Base-by-base conservation (phyloP, 1,140 invertebrate species). In the Zeugodacus cucurbitae region DNA sequence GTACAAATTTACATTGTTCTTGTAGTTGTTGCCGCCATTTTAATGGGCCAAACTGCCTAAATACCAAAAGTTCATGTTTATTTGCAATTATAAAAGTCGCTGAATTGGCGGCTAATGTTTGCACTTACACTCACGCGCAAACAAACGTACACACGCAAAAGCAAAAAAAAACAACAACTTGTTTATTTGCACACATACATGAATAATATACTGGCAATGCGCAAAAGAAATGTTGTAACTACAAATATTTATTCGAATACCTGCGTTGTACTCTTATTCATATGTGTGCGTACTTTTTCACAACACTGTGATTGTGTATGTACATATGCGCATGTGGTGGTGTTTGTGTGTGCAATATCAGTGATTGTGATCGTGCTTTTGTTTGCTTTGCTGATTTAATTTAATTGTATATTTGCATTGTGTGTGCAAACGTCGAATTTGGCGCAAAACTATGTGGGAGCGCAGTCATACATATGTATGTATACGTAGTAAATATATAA, bases 21-120 rank as follows among this genome's bases (percentile, higher is more conserved):
- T 37, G 32, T 74, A 41, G 67, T 37, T 74, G 67, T n/a, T n/a
- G n/a, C n/a, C 34, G 41, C 22, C 29, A 22, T 74, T 74, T 41
- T 74, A 37, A 74, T 74, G 67, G 67, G 67, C 67, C 67, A 74
- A 17, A 74, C 34, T 74, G 67, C 67, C 67, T 74, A 74, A 74
- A 74, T 74, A 20, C 67, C 67, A 74, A 74, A 74, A 74, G 67
- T 74, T 74, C 67, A 74, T 74, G 37, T 74, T 74, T 74, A 74
- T 74, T 74, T 74, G 67, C 67, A 74, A 74, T 74, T 74, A 74
- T 74, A 37, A 22, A 74, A 74, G 67, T 74, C 34, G 67, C 34
- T 74, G 67, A 74, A 41, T 74, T 74, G 67, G 17, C 67, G 67
- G 20, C 67, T 37, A 74, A 74, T 74, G 32, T 74, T 74, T 74